Conservation (phyloP, 2,888 invertebrate species). For the Caradrina clavipalpis region DNA sequence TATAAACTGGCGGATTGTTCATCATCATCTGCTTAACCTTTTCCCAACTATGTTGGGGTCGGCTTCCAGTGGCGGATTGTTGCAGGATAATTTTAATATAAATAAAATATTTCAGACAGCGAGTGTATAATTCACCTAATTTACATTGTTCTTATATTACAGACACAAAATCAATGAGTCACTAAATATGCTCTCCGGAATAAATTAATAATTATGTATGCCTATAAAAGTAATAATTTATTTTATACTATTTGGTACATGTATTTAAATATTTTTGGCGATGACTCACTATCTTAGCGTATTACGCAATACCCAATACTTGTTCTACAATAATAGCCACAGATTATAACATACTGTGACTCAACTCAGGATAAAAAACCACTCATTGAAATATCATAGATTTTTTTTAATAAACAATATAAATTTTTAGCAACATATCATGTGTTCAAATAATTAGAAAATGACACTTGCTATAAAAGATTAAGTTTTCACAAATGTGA, state of each 20-base stretch:
- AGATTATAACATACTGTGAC: constrained; percentile 77
- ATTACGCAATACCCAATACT: constrained; percentile 86
- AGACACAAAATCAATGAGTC: constrained; percentile 65
- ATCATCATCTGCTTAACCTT: too few relatives aligned
- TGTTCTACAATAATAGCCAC: constrained; percentile 83
- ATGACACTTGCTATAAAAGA: neutral
- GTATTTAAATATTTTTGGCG: constrained; percentile 81
- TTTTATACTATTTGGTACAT: constrained; percentile 65
- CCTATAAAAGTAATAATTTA: constrained; percentile 66
- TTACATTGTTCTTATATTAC: constrained; percentile 37
- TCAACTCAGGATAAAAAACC: constrained; percentile 70
- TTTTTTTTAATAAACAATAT: constrained; percentile 10
- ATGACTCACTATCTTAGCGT: constrained; percentile 81
- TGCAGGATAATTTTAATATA: too few relatives aligned
- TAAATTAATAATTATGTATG: constrained; percentile 68
- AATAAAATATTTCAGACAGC: too few relatives aligned
- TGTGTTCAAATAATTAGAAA: neutral
- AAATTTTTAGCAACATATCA: neutral
- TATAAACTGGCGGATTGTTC: too few relatives aligned
- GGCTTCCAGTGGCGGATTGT: too few relatives aligned
- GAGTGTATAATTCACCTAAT: constrained; percentile 1
- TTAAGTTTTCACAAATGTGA: constrained; percentile 5
- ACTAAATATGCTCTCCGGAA: constrained; percentile 58
- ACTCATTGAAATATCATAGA: constrained; percentile 51
- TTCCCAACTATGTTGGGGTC: too few relatives aligned